Conservation (phyloP, 2,113 vertebrate genomes). For the Pedetes capensis region DNA sequence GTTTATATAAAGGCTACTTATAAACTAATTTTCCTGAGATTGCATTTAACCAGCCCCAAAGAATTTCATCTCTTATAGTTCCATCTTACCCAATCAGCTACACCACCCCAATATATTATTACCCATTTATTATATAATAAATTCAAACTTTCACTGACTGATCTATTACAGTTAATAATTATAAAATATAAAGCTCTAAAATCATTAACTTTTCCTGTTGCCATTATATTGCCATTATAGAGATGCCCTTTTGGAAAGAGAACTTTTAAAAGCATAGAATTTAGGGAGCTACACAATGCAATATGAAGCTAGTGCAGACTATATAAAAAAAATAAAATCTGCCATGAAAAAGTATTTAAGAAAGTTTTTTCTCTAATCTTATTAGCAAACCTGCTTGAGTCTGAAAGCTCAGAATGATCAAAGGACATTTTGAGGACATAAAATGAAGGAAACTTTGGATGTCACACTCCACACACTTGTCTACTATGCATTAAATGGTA, state of each 20-base stretch:
- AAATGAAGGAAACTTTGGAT: slow-evolving; percentile 63
- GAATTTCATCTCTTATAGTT: slow-evolving; percentile 61
- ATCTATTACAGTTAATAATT: slow-evolving; percentile 74
- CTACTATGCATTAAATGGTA: slow-evolving; percentile 54
- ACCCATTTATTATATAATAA: slow-evolving; percentile 76
- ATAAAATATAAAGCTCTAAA: slow-evolving; percentile 76
- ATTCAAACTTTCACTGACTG: slow-evolving; percentile 77
- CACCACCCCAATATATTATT: slow-evolving; percentile 74
- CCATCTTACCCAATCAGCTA: slow-evolving; percentile 64
- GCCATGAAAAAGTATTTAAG: slow-evolving; percentile 69
- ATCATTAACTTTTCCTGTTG: slow-evolving; percentile 51
- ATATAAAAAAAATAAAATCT: slow-evolving; percentile 78
- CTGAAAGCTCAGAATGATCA: slow-evolving; percentile 49
- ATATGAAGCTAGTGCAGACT: slow-evolving; percentile 65
- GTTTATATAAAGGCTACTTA: not conserved
- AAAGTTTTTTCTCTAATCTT: slow-evolving; percentile 66
- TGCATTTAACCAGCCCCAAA: slow-evolving; percentile 19
- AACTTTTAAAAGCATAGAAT: slow-evolving; percentile 66
- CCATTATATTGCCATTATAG: slow-evolving; percentile 69
- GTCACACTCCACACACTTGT: slow-evolving; percentile 55
- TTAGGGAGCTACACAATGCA: slow-evolving; percentile 66
- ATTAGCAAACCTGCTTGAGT: slow-evolving; percentile 61
- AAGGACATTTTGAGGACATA: slow-evolving; percentile 47
- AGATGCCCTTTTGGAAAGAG: slow-evolving; percentile 55
- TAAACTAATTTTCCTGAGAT: not conserved